phyloP scores from a whole-genome alignment of 1,140 invertebrate species.

The Anoplophora glabripennis region DNA sequence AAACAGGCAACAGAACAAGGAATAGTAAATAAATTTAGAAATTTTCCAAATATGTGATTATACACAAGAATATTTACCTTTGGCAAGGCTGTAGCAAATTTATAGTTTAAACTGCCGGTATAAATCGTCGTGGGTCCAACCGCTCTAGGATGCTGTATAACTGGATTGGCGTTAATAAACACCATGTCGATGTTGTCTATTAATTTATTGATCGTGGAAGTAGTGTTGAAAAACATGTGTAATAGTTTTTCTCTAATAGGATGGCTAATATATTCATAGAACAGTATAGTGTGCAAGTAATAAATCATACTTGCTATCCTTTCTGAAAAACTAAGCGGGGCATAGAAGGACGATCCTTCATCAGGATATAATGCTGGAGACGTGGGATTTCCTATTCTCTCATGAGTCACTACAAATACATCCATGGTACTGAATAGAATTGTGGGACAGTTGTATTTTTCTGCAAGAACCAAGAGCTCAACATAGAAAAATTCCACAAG shows the following conservation, averaged over 20 bases:
- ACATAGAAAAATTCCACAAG: neutral
- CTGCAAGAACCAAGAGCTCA: slow-evolving; percentile 33
- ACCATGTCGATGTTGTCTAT: slow-evolving; percentile 49
- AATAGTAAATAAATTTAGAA: too few relatives aligned
- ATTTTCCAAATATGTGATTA: too few relatives aligned
- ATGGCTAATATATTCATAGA: neutral
- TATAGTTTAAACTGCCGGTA: slow-evolving; percentile 35
- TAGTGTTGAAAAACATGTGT: too few relatives aligned
- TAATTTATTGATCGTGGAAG: slow-evolving; percentile 30
- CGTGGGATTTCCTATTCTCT: slow-evolving; percentile 15
- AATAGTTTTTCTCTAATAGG: too few relatives aligned
- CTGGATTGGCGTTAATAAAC: neutral
- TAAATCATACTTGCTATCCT: slow-evolving; percentile 13
- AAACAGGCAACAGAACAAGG: too few relatives aligned
- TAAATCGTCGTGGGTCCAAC: slow-evolving; percentile 31
- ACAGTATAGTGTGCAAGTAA: neutral
- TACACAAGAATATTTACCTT: too few relatives aligned
- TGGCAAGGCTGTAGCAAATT: too few relatives aligned
- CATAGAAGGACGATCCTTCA: neutral
- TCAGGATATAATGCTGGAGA: slow-evolving; percentile 4
- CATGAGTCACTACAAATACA: slow-evolving; percentile 33
- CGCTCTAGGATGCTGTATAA: slow-evolving; percentile 15
- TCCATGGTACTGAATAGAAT: slow-evolving; percentile 46
- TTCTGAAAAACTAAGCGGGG: slow-evolving; percentile 13
- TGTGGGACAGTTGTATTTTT: slow-evolving; percentile 13